A percentile compares a stretch with the other conserved stretches of the same genome.
Conservation (phyloP, 2,888 invertebrate species). For the Apotomis turbidana region DNA sequence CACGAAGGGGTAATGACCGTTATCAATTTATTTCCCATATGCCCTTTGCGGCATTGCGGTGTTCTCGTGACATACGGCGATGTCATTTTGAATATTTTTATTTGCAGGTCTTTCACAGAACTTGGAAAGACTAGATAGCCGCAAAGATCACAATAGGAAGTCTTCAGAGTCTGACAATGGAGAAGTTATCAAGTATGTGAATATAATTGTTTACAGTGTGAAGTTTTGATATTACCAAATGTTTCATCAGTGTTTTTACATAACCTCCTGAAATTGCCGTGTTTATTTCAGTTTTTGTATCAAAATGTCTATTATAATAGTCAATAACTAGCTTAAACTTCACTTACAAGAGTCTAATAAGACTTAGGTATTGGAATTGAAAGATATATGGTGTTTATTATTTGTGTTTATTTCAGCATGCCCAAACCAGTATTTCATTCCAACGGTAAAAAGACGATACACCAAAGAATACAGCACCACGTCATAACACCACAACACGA, state of each 20-base stretch:
- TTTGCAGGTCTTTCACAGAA: slow-evolving; percentile 90
- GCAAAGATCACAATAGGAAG: slow-evolving; percentile 88
- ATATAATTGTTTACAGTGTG: slow-evolving; percentile 48
- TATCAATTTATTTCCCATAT: neutral
- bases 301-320: neutral
- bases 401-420: slow-evolving; percentile 82
- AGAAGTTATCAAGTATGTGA: slow-evolving; percentile 86
- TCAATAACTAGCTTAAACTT: neutral
- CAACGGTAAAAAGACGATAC: slow-evolving; percentile 85
- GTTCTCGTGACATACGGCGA: slow-evolving; percentile 46
- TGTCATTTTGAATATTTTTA: slow-evolving; percentile 53
- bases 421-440: slow-evolving; percentile 93
- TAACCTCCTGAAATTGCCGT: slow-evolving; percentile 66
- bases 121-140: slow-evolving; percentile 90
- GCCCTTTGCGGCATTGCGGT: slow-evolving; percentile 37
- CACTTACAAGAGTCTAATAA: neutral
- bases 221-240: slow-evolving; percentile 52
- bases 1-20: slow-evolving; percentile 86
- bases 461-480: slow-evolving; percentile 84
- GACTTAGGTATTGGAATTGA: neutral
- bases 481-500: slow-evolving; percentile 90
- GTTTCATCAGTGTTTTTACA: slow-evolving; percentile 80
- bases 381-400: slow-evolving; percentile 37
- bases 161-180: slow-evolving; percentile 87
- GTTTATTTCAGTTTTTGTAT: slow-evolving; percentile 44